Percentiles rank a stretch among this genome's conserved stretches.
These are phyloP conservation scores for Euphydryas editha DNA, from an alignment of 2,888 invertebrate species.

Conservation along the genomic window DNA sequence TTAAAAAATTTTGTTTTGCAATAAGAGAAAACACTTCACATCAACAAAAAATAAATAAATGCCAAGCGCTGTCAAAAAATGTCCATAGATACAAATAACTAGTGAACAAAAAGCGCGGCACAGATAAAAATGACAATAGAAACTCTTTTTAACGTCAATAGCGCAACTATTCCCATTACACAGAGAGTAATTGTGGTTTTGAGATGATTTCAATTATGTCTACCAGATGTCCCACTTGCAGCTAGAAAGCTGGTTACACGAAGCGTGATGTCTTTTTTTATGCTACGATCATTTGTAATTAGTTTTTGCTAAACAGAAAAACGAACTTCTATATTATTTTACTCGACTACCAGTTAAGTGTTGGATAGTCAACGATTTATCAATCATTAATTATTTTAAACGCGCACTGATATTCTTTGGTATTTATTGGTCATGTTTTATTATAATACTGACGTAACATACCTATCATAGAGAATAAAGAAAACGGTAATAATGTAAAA, in stretches of 20 bases:
- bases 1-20: not conserved
- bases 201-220: conserved; percentile 69
- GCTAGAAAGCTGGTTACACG: conserved; percentile 62
- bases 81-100: conserved; percentile 14
- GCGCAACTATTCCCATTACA: conserved; percentile 38
- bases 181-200: conserved; percentile 54
- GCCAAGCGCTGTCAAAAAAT: conserved; percentile 11
- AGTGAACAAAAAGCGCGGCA: not conserved
- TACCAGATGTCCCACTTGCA: conserved; percentile 55
- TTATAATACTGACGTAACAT: not conserved
- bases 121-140: conserved; percentile 25
- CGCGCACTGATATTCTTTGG: conserved; percentile 18
- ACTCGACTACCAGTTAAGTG: conserved; percentile 34
- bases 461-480: not conserved
- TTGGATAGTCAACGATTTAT: conserved; percentile 35
- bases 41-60: not conserved
- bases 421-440: conserved; percentile 23
- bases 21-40: not conserved
- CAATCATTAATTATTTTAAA: conserved; percentile 37
- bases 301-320: conserved; percentile 46
- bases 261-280: conserved; percentile 57
- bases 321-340: conserved; percentile 32
- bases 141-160: conserved; percentile 25
- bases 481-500: not conserved
- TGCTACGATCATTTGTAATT: conserved; percentile 44